Evolutionary conservation across 2,113 vertebrate species (phyloP).

Genomic region (Petaurus breviceps): DNA sequence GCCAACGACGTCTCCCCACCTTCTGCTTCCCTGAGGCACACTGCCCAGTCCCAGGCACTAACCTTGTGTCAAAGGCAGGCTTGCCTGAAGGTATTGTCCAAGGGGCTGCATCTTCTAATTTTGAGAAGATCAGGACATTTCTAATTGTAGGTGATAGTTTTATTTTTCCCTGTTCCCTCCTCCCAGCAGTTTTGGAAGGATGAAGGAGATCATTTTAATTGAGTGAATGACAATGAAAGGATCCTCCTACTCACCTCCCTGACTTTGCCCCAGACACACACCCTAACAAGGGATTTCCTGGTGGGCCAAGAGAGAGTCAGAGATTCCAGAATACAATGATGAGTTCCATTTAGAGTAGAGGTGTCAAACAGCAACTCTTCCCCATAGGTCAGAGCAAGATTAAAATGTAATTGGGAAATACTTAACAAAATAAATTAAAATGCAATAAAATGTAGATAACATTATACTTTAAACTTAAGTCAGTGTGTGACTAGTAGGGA

Average conservation of each 20-base stretch:
- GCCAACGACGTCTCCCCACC: not conserved
- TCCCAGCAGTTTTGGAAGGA: not conserved
- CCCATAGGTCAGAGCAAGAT: not conserved
- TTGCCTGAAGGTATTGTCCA: no score
- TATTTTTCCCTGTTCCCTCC: not conserved
- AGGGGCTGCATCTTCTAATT: no score
- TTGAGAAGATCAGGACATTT: no score
- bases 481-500: not conserved
- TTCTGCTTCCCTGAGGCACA: not conserved
- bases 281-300: not conserved
- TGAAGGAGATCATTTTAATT: not conserved
- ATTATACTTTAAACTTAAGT: not conserved
- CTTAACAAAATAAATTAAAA: not conserved
- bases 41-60: not conserved
- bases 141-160: not conserved
- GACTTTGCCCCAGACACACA: not conserved
- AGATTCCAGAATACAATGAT: not conserved
- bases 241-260: not conserved
- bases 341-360: not conserved
- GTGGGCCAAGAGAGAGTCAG: not conserved
- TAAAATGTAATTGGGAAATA: not conserved
- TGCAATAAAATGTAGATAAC: not conserved
- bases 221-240: not conserved
- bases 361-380: not conserved
- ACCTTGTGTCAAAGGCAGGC: no score